Percentiles rank a stretch among this genome's conserved stretches.
These are phyloP conservation scores for Sebastes trivittatus DNA, from an alignment of 2,797 vertebrate genomes.

Conservation along the genomic window DNA sequence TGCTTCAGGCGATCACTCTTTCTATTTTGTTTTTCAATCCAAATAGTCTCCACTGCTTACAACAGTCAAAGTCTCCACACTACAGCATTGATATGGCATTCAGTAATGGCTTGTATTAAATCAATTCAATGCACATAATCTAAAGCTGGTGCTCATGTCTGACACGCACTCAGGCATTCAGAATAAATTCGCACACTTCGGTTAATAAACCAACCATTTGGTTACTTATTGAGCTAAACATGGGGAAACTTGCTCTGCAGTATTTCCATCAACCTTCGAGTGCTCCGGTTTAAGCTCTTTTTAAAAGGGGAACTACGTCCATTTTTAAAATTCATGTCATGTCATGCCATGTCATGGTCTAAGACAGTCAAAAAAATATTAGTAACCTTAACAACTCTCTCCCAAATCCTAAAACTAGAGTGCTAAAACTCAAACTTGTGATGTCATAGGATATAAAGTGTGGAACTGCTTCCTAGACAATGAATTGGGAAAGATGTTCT, in stretches of 20 bases:
- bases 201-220: not conserved
- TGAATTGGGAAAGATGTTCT: too few species aligned
- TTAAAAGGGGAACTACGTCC: too few species aligned
- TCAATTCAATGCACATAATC: not conserved
- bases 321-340: too few species aligned
- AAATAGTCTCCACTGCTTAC: not conserved
- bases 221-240: not conserved
- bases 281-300: not conserved
- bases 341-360: too few species aligned
- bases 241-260: not conserved
- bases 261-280: not conserved
- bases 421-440: too few species aligned
- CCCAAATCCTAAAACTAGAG: too few species aligned
- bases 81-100: not conserved
- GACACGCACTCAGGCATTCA: not conserved
- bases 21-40: not conserved
- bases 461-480: too few species aligned
- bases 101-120: not conserved
- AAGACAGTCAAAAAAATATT: too few species aligned
- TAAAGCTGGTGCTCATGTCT: not conserved
- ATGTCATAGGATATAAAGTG: too few species aligned
- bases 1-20: not conserved
- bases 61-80: not conserved
- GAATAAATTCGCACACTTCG: not conserved
- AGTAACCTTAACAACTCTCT: too few species aligned